phyloP scores from a whole-genome alignment of 2,113 vertebrate genomes.

The Pteropus alecto region DNA sequence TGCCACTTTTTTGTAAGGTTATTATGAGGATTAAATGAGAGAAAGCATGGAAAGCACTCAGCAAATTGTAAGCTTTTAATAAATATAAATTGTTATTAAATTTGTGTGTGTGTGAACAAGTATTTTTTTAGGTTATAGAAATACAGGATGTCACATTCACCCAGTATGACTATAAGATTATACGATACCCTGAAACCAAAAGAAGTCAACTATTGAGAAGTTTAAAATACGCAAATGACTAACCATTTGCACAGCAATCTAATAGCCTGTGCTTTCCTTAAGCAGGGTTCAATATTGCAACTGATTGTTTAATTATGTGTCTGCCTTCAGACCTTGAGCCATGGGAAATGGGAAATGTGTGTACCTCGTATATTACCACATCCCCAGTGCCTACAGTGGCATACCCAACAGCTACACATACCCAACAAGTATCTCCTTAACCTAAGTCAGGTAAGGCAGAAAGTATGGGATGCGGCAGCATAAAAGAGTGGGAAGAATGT shows the following conservation, averaged over 20 bases:
- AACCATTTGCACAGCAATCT: not conserved
- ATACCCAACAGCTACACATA: not conserved
- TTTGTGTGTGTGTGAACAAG: conserved; percentile 28
- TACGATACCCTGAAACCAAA: not conserved
- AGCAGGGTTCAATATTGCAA: conserved; percentile 13
- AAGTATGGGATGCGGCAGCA: not conserved
- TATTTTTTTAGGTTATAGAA: conserved; percentile 7
- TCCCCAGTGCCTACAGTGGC: not conserved
- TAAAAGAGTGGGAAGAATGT: not conserved
- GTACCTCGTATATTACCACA: not conserved
- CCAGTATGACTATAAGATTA: conserved; percentile 26
- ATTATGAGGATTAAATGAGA: not conserved
- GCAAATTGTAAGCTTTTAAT: conserved; percentile 3
- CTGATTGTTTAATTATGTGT: not conserved
- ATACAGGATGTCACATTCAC: not conserved
- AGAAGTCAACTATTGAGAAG: not conserved
- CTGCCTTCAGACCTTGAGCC: not conserved
- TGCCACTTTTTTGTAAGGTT: not conserved
- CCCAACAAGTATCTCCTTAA: not conserved
- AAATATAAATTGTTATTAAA: conserved; percentile 19
- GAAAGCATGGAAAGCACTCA: not conserved
- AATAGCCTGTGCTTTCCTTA: not conserved
- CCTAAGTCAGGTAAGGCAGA: not conserved
- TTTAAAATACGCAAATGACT: conserved; percentile 29
- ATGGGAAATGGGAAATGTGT: not conserved